Base-by-base conservation (phyloP, 2,113 vertebrate species). In the Nesogale talazaci region DNA sequence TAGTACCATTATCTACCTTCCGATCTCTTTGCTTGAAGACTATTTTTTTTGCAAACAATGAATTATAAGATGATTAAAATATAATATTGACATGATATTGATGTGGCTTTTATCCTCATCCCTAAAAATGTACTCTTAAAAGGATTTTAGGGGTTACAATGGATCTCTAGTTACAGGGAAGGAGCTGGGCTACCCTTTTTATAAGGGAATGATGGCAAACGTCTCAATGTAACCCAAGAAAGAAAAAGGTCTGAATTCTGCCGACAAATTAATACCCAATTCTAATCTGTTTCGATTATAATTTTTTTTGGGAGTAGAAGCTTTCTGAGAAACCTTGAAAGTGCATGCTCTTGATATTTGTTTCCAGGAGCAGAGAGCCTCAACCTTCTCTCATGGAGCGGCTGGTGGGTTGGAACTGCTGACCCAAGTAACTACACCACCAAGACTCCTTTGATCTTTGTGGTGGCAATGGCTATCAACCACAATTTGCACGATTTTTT, bases 11-110 rank as follows among this genome's bases (percentile, higher is more conserved):
- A 77, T 59, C 40, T 46, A 79, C 3, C 23, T 82, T 83, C 77
- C 9, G 79, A 17, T 80, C 46, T 83, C 5, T 61, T 83, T 42
- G 20, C 70, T 78, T 85, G 80, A 81, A 59, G 0, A 59, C 82
- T 65, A 29, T 40, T 76, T 89, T 81, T 36, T 82, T 86, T 46
- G 2, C 52, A 81, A 36, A 56, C 85, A 81, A 79, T 75, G 42
- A 94, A 22, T 46, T 85, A 78, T 3, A 75, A 89, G 46, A 89
- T 59, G 86, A 83, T 85, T 88, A n/a, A 22, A 75, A 83, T 88
- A 86, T 17, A 86, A 70, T 84, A 56, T 3, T 65, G 23, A 36
- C 56, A 89, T 40, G 15, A 85, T 74, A 92, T 83, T 89, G 59
- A 36, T 63, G 40, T 16, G 36, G 34, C 25, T 22, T 40, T 87